Conservation (phyloP, 2,888 invertebrate species). For the Philaethria dido region DNA sequence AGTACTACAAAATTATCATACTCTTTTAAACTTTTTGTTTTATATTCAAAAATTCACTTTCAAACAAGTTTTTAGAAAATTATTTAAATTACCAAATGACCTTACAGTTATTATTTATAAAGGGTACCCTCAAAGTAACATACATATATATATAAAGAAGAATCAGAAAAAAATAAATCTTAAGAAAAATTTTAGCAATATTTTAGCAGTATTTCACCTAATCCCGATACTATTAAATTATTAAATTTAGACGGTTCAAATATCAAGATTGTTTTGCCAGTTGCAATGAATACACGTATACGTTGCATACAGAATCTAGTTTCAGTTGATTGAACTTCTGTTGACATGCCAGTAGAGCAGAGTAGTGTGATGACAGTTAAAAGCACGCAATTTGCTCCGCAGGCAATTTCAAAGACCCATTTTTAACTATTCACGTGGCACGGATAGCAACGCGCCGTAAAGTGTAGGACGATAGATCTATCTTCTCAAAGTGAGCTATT, state of each 20-base stretch:
- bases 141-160: too few relatives aligned
- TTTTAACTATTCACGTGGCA: slow-evolving; percentile 29
- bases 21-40: too few relatives aligned
- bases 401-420: slow-evolving; percentile 27
- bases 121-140: too few relatives aligned
- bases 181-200: too few relatives aligned
- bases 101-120: too few relatives aligned
- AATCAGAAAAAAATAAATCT: too few relatives aligned
- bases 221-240: too few relatives aligned
- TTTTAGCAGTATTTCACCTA: too few relatives aligned
- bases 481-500: neutral
- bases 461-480: slow-evolving; percentile 9
- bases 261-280: neutral
- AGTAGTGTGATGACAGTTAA: slow-evolving; percentile 18
- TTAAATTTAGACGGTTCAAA: neutral
- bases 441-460: neutral
- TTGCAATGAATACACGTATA: neutral
- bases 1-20: too few relatives aligned
- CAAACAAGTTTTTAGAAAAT: too few relatives aligned
- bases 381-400: slow-evolving; percentile 21
- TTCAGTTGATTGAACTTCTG: slow-evolving; percentile 11
- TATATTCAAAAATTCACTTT: too few relatives aligned
- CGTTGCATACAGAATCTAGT: slow-evolving; percentile 1
- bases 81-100: too few relatives aligned
- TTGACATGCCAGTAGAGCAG: slow-evolving; percentile 10